A percentile compares a stretch with the other conserved stretches of the same genome.
Conservation (phyloP, 2,797 vertebrate species). For the Lagorchestes hirsutus region DNA sequence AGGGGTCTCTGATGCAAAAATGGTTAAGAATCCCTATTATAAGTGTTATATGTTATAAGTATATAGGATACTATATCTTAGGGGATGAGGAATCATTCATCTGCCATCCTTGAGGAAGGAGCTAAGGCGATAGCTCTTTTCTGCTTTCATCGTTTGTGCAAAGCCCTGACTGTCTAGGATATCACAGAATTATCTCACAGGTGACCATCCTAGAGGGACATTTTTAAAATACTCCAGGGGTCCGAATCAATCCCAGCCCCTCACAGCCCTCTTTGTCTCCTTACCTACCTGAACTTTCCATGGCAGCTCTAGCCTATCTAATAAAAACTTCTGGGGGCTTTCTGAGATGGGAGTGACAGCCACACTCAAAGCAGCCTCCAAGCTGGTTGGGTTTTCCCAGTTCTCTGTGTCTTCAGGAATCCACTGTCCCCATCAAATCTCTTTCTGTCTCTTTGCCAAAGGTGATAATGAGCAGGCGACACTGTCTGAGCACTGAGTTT, state of each 20-base stretch:
- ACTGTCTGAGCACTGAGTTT: neutral
- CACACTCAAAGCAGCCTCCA: neutral
- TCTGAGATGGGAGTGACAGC: neutral
- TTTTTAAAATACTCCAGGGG: neutral
- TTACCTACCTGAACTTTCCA: neutral
- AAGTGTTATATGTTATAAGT: neutral
- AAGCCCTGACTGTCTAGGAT: neutral
- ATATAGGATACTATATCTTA: neutral
- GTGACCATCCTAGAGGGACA: neutral
- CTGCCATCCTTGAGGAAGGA: slow-evolving; percentile 32
- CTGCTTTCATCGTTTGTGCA: slow-evolving; percentile 11
- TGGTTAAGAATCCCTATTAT: neutral
- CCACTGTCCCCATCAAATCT: neutral
- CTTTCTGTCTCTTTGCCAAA: neutral
- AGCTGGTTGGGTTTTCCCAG: neutral
- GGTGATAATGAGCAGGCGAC: neutral
- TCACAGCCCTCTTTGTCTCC: neutral
- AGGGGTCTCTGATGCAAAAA: neutral
- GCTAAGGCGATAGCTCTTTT: slow-evolving; percentile 6
- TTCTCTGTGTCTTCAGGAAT: neutral
- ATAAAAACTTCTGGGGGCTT: neutral
- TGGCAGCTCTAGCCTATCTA: neutral
- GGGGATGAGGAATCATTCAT: neutral
- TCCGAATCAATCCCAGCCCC: neutral
- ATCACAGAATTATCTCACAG: neutral